Conservation (phyloP, 2,113 vertebrate genomes). For the Stictonetta naevosa region DNA sequence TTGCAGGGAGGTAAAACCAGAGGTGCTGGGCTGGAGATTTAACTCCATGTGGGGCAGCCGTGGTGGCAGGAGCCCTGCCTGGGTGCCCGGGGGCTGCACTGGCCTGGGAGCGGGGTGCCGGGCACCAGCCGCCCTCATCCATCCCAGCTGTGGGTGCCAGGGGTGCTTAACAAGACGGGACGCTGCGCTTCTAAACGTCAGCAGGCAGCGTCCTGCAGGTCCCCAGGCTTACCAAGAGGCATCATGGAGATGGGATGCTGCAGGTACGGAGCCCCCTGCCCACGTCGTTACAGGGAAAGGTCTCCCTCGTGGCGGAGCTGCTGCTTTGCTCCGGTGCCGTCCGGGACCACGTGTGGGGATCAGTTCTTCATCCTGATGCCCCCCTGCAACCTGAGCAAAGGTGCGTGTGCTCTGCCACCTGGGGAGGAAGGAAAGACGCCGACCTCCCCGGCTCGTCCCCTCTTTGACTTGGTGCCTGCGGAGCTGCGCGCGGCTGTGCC, state of each 20-base stretch:
- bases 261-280: neutral
- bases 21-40: neutral
- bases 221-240: neutral
- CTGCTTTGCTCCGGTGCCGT: fast-evolving
- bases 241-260: no score
- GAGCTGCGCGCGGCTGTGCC: fast-evolving
- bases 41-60: neutral
- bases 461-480: neutral
- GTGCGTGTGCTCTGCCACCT: fast-evolving
- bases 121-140: neutral
- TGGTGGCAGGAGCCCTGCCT: neutral
- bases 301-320: neutral
- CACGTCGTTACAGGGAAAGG: fast-evolving
- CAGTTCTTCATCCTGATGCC: fast-evolving
- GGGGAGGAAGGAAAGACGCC: neutral
- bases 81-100: neutral
- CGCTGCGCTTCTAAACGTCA: fast-evolving
- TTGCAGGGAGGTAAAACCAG: neutral
- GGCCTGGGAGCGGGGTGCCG: neutral
- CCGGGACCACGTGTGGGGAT: neutral
- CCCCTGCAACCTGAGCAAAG: neutral
- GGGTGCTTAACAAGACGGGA: no score
- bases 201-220: fast-evolving
- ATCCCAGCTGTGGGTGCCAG: fast-evolving
- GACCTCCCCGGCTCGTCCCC: fast-evolving